These are phyloP conservation scores for Caranx ignobilis DNA, from an alignment of 2,113 vertebrate species.

Conservation along the genomic window DNA sequence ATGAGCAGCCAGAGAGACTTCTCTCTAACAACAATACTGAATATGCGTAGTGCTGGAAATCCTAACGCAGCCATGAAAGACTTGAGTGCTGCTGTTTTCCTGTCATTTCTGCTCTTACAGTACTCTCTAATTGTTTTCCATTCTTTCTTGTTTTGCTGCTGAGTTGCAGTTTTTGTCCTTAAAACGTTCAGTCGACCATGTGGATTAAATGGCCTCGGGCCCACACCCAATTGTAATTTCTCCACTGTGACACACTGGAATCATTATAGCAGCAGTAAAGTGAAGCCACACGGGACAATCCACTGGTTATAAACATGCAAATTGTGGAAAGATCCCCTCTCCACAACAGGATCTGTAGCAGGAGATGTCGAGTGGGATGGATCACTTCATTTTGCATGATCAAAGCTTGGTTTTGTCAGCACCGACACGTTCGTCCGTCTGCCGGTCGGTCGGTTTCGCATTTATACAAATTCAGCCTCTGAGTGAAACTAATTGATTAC, in stretches of 20 bases:
- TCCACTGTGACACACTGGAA: conserved; percentile 67
- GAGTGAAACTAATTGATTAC: not conserved
- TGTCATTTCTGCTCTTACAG: not conserved
- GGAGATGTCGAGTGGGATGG: not conserved
- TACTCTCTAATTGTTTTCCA: conserved; percentile 31
- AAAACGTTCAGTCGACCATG: conserved; percentile 43
- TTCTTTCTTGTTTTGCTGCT: conserved; percentile 46
- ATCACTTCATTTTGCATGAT: conserved; percentile 1
- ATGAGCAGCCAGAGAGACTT: conserved; percentile 29
- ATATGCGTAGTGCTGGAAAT: conserved; percentile 30
- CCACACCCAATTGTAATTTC: conserved; percentile 60
- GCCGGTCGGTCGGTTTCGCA: not conserved
- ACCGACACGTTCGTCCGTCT: not conserved
- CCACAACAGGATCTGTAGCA: not conserved
- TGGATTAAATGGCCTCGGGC: conserved; percentile 51
- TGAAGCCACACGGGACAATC: conserved; percentile 61
- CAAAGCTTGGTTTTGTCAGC: conserved; percentile 9
- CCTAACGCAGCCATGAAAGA: conserved; percentile 30
- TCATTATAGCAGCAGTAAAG: conserved; percentile 69
- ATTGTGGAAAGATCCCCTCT: conserved; percentile 53
- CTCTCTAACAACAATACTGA: not conserved
- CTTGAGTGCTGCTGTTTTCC: conserved; percentile 24
- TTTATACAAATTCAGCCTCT: not conserved
- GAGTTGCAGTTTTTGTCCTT: conserved; percentile 66
- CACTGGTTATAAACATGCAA: conserved; percentile 61